Evolutionary conservation across 1,140 invertebrate species (phyloP).

Genomic region (Hermetia illucens): DNA sequence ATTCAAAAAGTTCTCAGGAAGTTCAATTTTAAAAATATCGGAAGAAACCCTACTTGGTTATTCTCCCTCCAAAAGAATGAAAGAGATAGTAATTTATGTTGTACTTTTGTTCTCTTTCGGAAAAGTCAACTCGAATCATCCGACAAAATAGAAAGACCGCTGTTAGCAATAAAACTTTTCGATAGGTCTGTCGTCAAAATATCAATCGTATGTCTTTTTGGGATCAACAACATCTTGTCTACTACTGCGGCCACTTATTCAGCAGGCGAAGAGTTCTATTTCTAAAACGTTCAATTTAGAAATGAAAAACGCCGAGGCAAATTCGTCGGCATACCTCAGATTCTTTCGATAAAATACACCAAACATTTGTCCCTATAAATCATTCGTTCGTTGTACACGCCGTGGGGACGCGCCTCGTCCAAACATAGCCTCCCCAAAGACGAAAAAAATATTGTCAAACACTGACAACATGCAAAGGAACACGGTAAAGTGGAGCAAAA

Average conservation of each 20-base stretch:
- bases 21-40: no score
- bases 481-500: background rate
- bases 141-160: no score
- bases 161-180: no score
- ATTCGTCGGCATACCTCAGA: background rate
- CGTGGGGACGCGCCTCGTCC: background rate
- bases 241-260: background rate
- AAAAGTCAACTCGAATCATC: no score
- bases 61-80: no score
- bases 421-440: background rate
- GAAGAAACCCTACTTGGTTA: no score
- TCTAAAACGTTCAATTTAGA: no score
- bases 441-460: no score
- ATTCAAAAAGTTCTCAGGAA: no score
- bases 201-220: background rate
- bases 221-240: background rate
- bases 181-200: background rate
- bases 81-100: no score
- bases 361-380: constrained; percentile 1
- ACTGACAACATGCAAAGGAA: no score
- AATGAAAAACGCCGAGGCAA: background rate
- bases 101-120: no score
- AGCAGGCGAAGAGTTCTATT: background rate
- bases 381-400: background rate
- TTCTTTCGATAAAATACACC: background rate